Base-by-base conservation (phyloP, 2,113 vertebrate genomes). In the Pithys albifrons region DNA sequence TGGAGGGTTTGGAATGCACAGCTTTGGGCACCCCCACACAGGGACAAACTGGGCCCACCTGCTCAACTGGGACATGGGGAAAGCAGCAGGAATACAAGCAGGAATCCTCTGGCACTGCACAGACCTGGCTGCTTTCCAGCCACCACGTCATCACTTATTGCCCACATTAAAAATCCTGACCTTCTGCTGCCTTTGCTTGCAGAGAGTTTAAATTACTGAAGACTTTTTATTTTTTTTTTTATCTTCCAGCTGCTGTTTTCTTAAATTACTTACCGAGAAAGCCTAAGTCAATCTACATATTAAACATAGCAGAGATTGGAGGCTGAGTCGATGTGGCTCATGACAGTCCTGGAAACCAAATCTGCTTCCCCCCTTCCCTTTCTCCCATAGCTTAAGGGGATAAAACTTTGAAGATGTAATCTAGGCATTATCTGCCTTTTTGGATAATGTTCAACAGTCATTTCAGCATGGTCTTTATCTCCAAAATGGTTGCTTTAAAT, bases 391-490 rank as follows among this genome's bases (percentile, higher is more conserved):
- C 41, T 95, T 94, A 94, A 95, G 78, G 67, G 49, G 14, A 93
- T 95, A 65, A 92, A 94, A 94, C 67, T 94, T 91, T 62, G 74
- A 58, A 94, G 95, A 83, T 48, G 46, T 88, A 96, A 96, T 95
- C 94, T 91, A 51, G 85, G 95, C 78, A 80, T 96, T 94, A 97
- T 94, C 96, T 90, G 88, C 85, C 58, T 96, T 88, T 93, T 90
- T 88, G 92, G 95, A 95, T 75, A 76, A 92, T 73, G 85, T 93
- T 91, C 92, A 94, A 83, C 94, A 93, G 88, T 81, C 93, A 95
- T 93, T 95, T 95, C 41, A 94, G 58, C 55, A 17, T 94, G 5
- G 0, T 76, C 88, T 95, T 97, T 85, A 94, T 92, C 96, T 95
- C 78, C n/a, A 79, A 62, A 94, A 93, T 41, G 39, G 74, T 85